Base-by-base conservation (phyloP, 2,113 vertebrate species). In the Balaeniceps rex region DNA sequence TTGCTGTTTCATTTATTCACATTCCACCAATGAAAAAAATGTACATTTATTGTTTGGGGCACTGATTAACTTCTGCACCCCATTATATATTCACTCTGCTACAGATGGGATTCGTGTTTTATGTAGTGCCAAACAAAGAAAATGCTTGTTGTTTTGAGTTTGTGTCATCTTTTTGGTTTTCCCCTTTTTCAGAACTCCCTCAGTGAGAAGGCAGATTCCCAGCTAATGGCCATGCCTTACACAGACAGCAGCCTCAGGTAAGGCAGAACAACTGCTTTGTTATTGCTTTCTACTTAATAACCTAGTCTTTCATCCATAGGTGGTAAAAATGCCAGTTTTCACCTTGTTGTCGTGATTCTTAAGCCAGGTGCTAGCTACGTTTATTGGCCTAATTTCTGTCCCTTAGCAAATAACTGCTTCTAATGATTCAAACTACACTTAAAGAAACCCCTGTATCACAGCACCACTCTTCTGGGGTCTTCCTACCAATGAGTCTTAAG, bases 181-280 rank as follows among this genome's bases (percentile, higher is more conserved):
- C 64, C 42, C 9, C 26, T 69, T 95, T 95, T 96, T 16, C 71
- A 99, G 99, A 99, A 98, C 95, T 94, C 97, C 15, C 92, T 98
- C 55, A 98, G 97, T 58, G 98, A 98, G 92, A 97, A 96, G 58
- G 97, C 97, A 42, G 96, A 96, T 77, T 98, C 99, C 51, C 99
- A 99, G 95, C 98, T 99, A 57, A 96, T 99, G 97, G 97, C 99
- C 7, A 97, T 99, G 94, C 98, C 99, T 75, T 99, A 99, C 89
- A 98, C 98, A 55, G 98, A 99, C 93, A 98, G 98, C 18, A 94
- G 98, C 65, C 97, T 99, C 91, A 99, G 98, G 99, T 99, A 97
- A 98, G 97, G 94, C 24, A 69, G 55, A 90, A 54, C 36, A 85
- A 33, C 18, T 88, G 55, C 12, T 83, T 74, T 85, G 10, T 36